A percentile compares a stretch with the other conserved stretches of the same genome.
These are phyloP conservation scores for Acleris literana DNA, from an alignment of 2,888 invertebrate genomes.

Conservation along the genomic window DNA sequence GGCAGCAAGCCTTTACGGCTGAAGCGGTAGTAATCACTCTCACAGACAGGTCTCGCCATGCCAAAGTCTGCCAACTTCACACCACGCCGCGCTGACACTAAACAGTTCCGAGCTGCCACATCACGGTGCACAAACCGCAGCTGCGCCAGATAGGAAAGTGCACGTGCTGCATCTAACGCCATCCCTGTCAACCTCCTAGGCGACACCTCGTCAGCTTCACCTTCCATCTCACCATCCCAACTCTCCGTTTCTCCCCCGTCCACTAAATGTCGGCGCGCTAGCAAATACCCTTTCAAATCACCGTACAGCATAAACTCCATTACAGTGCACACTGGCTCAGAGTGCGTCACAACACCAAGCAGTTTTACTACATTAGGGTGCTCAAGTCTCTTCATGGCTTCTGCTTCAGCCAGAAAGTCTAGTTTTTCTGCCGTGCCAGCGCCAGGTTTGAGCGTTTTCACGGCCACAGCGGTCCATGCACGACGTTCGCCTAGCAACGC, in stretches of 20 bases:
- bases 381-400: slow-evolving; percentile 96
- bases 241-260: slow-evolving; percentile 88
- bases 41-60: slow-evolving; percentile 94
- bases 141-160: slow-evolving; percentile 92
- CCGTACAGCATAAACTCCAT: slow-evolving; percentile 98
- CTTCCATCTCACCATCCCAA: slow-evolving; percentile 85
- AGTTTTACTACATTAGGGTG: slow-evolving; percentile 94
- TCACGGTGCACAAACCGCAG: slow-evolving; percentile 95
- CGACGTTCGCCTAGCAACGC: slow-evolving; percentile 84
- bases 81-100: slow-evolving; percentile 88
- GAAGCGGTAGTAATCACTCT: slow-evolving; percentile 95
- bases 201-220: slow-evolving; percentile 83
- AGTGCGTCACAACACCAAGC: slow-evolving; percentile 93
- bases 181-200: slow-evolving; percentile 91
- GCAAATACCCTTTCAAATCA: slow-evolving; percentile 93
- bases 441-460: slow-evolving; percentile 94
- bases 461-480: slow-evolving; percentile 93
- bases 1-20: slow-evolving; percentile 94
- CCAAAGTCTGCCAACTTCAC: slow-evolving; percentile 95
- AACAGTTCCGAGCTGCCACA: slow-evolving; percentile 90
- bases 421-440: slow-evolving; percentile 93
- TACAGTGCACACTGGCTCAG: slow-evolving; percentile 94
- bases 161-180: slow-evolving; percentile 94
- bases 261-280: slow-evolving; percentile 93
- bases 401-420: slow-evolving; percentile 96